Evolutionary conservation across 2,888 invertebrate species (phyloP), one percentile per base, ranked within the genome.

Genomic region (Nasonia oneida): DNA sequence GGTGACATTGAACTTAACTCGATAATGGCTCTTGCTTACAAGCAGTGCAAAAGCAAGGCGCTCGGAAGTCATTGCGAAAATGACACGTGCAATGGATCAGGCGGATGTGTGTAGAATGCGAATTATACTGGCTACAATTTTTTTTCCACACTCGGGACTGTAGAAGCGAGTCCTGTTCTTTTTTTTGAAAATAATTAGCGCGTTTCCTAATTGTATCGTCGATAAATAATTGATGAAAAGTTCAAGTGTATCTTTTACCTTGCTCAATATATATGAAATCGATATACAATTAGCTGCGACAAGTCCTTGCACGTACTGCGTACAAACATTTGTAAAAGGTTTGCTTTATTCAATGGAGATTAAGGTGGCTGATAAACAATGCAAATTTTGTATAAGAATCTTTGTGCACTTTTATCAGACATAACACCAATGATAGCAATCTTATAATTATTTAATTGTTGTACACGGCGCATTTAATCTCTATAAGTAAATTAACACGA

Each of bases 1-100:
- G 10, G 42, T 90, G 90, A 90, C 92, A 92, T 91, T 92, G 92
- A 92, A 92, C 92, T 92, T 92, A 92, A 92, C 91, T 91, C 90
- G 91, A 88, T 92, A 91, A 92, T 91, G 80, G 73, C 64, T 50
- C 67, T 76, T 74, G 77, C 76, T 83, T 83, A 78, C 80, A 77
- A 77, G 67, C 71, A 57, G n/a, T 12, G 50, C 47, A 71, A 57
- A 70, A 80, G 71, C 80, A 71, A 71, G 37, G 53, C 57, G 53
- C 37, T 70, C 53, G 53, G 64, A 37, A 64, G 18, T 76, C 57
- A 53, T 18, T 76, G 33, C 18, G n/a, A 23, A 75, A 76, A 57
- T 57, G 50, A 37, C 47, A 76, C 37, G 37, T 57, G 57, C 57
- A 50, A 33, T 18, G 33, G 15, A 57, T 33, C 15, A 18, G n/a